These are phyloP conservation scores for Elegia similella DNA, from an alignment of 2,888 invertebrate genomes.

Conservation along the genomic window DNA sequence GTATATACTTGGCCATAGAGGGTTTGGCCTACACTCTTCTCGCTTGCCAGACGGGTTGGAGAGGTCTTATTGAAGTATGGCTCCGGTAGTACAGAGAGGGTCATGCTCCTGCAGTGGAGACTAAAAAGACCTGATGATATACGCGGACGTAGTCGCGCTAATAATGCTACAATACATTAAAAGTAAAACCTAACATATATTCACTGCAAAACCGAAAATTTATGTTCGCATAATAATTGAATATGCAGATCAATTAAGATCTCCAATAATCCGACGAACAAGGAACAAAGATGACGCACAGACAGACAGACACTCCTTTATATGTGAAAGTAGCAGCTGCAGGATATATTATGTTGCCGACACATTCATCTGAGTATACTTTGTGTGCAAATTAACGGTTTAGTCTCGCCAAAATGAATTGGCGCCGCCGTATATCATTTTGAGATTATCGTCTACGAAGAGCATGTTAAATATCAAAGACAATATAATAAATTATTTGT, in stretches of 20 bases:
- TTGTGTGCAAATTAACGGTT: slow-evolving; percentile 6
- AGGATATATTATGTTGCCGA: slow-evolving; percentile 16
- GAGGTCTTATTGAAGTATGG: no score
- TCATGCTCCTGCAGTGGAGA: no score
- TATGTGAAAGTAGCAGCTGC: slow-evolving; percentile 34
- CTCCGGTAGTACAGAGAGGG: no score
- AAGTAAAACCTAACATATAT: no score
- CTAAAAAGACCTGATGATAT: no score
- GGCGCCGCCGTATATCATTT: background rate
- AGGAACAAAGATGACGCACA: slow-evolving; percentile 27
- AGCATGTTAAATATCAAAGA: no score
- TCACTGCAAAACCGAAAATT: no score
- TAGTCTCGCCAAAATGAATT: background rate
- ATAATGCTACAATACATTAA: no score
- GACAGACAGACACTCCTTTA: slow-evolving; percentile 27
- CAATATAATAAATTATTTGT: background rate
- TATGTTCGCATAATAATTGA: background rate
- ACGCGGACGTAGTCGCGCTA: no score
- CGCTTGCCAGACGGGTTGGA: no score
- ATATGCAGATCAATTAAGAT: slow-evolving; percentile 4
- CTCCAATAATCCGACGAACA: slow-evolving; percentile 17
- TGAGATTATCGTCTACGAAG: background rate
- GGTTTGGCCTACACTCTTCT: no score
- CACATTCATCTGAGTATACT: slow-evolving; percentile 14
- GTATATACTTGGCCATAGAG: no score